These are phyloP conservation scores for Passer montanus DNA, from an alignment of 2,113 vertebrate genomes.

Conservation along the genomic window DNA sequence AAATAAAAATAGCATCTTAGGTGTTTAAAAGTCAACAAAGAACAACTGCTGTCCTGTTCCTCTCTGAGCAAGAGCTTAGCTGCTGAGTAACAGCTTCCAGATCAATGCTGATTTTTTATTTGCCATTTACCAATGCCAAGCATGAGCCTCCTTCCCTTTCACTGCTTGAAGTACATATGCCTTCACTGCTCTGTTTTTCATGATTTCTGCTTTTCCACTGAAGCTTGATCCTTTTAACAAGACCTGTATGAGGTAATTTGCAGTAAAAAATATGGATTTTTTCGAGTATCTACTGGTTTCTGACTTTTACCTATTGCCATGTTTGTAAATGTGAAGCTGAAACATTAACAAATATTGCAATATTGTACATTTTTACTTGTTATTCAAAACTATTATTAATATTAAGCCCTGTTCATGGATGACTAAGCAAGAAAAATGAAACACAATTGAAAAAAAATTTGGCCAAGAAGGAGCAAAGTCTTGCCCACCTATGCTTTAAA, in stretches of 20 bases:
- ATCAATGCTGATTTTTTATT: neutral
- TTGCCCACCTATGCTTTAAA: slow-evolving; percentile 34
- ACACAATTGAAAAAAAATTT: neutral
- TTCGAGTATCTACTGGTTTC: neutral
- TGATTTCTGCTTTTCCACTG: neutral
- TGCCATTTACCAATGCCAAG: neutral
- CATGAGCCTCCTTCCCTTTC: neutral
- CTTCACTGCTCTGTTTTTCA: neutral
- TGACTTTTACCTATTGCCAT: neutral
- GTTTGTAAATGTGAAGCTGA: neutral
- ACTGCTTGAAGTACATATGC: neutral
- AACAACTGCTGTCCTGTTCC: neutral
- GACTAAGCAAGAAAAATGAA: neutral
- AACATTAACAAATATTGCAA: neutral
- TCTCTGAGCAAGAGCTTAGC: neutral
- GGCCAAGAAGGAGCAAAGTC: neutral
- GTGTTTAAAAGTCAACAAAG: neutral
- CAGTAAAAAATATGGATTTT: neutral
- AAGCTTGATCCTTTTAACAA: neutral
- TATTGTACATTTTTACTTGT: neutral
- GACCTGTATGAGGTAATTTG: neutral
- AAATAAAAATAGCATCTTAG: neutral
- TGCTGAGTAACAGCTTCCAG: neutral
- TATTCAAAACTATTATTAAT: neutral
- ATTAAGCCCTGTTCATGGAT: neutral